Conservation (phyloP, 2,888 invertebrate genomes). For the Petrolisthes manimaculis region DNA sequence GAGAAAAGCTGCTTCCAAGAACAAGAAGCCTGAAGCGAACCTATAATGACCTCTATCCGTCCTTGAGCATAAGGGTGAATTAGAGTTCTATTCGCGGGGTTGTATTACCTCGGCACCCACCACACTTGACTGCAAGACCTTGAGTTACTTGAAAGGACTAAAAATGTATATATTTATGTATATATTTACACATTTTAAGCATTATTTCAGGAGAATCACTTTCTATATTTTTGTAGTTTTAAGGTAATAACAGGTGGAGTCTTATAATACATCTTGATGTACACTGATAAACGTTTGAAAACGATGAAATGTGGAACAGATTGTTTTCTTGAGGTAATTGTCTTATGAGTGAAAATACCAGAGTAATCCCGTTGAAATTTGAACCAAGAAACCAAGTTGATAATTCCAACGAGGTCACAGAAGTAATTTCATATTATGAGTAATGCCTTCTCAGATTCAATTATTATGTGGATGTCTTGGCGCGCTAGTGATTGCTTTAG, state of each 20-base stretch:
- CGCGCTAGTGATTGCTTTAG: constrained; percentile 31
- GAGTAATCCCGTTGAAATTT: no score
- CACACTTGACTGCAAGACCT: constrained; percentile 47
- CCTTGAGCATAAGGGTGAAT: constrained; percentile 53
- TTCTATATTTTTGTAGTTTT: constrained; percentile 47
- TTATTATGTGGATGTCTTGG: constrained; percentile 37
- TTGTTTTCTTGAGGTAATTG: constrained; percentile 40
- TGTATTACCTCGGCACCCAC: constrained; percentile 2
- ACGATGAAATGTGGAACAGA: constrained; percentile 47
- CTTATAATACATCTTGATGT: constrained; percentile 54
- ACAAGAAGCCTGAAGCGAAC: constrained; percentile 36
- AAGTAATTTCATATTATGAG: not conserved
- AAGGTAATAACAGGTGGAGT: constrained; percentile 44
- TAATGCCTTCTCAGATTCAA: no score
- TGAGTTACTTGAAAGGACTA: constrained; percentile 47
- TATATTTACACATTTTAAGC: constrained; percentile 58
- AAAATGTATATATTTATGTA: constrained; percentile 60
- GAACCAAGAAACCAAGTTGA: not conserved
- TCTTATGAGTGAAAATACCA: constrained; percentile 4
- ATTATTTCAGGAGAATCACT: constrained; percentile 49
- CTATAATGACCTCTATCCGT: constrained; percentile 39
- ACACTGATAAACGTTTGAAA: constrained; percentile 48
- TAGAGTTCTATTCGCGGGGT: constrained; percentile 17
- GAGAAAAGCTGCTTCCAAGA: constrained; percentile 39
- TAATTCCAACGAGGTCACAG: not conserved